A percentile compares a stretch with the other conserved stretches of the same genome.
These are phyloP conservation scores for Tringa solitaria DNA, from an alignment of 2,113 vertebrate species.

Conservation along the genomic window DNA sequence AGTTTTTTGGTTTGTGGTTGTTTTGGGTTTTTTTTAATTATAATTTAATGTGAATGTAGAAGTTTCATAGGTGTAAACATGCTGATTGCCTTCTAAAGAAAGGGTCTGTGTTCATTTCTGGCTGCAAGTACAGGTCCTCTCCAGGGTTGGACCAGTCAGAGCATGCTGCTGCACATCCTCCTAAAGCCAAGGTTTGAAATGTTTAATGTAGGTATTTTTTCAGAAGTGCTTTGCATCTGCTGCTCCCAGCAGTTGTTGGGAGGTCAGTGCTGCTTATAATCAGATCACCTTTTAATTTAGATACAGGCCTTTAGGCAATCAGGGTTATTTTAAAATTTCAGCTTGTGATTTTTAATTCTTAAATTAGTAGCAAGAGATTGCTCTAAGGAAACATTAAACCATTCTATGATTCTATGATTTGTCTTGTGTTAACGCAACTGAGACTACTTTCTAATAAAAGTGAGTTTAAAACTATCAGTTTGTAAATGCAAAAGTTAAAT, in stretches of 20 bases:
- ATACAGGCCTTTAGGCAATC: not conserved
- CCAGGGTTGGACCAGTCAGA: accelerated
- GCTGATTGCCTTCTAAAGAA: not conserved
- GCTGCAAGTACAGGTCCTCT: not conserved
- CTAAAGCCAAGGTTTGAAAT: not conserved
- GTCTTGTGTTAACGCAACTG: not conserved
- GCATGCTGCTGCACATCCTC: not conserved
- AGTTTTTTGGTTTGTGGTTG: accelerated
- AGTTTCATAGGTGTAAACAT: not conserved
- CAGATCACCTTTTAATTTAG: not conserved
- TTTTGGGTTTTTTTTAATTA: not conserved
- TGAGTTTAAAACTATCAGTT: not conserved
- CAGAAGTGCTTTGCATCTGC: not conserved
- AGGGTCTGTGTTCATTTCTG: not conserved
- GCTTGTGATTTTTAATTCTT: not conserved
- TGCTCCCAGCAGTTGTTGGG: not conserved
- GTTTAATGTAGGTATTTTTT: not conserved
- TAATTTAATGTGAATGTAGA: not conserved
- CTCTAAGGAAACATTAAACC: not conserved
- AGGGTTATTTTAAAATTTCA: not conserved
- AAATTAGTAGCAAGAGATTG: not conserved
- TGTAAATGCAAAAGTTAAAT: not conserved
- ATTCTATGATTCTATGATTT: not conserved
- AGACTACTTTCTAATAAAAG: not conserved
- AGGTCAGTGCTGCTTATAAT: not conserved